These are phyloP conservation scores for Alethe diademata DNA, from an alignment of 2,113 vertebrate species.

Conservation along the genomic window DNA sequence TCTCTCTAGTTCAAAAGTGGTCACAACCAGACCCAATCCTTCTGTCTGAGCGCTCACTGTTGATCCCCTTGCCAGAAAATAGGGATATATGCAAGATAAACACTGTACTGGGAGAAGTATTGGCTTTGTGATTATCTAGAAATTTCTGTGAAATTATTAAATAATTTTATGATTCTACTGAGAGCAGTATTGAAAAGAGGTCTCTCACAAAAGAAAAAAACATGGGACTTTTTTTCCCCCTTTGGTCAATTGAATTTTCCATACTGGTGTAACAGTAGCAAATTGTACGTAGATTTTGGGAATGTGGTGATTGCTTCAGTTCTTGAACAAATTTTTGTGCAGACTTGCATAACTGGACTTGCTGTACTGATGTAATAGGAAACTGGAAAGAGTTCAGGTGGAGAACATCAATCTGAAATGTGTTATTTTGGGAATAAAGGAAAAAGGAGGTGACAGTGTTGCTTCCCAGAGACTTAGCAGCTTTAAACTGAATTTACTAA, in stretches of 20 bases:
- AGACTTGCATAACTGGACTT: background rate
- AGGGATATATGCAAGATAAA: background rate
- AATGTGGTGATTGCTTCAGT: background rate
- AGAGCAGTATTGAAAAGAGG: background rate
- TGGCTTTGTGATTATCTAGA: background rate
- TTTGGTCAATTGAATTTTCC: background rate
- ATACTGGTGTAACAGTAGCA: background rate
- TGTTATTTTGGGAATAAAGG: background rate
- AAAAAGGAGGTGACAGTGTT: background rate
- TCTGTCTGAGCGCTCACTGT: background rate
- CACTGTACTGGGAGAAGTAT: background rate
- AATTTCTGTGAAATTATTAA: background rate
- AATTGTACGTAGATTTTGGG: background rate
- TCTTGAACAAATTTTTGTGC: background rate
- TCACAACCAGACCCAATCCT: background rate
- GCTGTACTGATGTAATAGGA: background rate
- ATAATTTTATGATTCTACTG: background rate
- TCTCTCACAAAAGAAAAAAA: background rate
- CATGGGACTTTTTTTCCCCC: fast-evolving
- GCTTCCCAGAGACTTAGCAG: background rate
- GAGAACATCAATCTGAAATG: background rate
- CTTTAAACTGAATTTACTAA: background rate
- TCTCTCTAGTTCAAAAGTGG: background rate
- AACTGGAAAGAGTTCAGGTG: background rate
- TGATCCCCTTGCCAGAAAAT: background rate